Percentiles rank a stretch among this genome's conserved stretches.
Evolutionary conservation across 2,797 vertebrate genomes (phyloP).

Genomic region (Limosa lapponica): DNA sequence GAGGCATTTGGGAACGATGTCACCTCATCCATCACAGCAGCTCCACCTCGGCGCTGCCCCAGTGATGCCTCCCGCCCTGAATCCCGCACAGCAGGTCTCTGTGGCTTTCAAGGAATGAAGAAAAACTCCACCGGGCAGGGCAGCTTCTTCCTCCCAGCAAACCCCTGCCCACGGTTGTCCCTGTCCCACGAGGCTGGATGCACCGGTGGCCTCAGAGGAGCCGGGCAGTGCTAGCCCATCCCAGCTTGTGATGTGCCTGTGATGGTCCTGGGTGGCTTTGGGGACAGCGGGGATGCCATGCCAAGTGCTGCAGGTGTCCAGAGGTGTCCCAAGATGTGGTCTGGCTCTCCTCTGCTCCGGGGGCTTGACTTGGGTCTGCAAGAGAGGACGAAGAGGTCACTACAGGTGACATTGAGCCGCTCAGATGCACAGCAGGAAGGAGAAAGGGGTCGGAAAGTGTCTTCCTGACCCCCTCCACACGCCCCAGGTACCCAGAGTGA

Average conservation of each 20-base stretch:
- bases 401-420: rapidly evolving
- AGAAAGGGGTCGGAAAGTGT: neutral
- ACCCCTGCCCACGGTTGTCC: neutral
- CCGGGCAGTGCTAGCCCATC: neutral
- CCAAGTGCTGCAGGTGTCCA: neutral
- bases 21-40: neutral
- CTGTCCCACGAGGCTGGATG: rapidly evolving
- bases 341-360: neutral
- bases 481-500: neutral
- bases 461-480: neutral
- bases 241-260: neutral
- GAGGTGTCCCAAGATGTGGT: rapidly evolving
- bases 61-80: neutral
- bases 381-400: neutral
- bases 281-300: neutral
- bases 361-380: neutral
- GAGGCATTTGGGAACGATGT: neutral
- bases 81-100: slow-evolving; percentile 21
- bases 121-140: neutral
- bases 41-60: neutral
- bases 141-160: neutral
- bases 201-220: rapidly evolving
- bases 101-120: slow-evolving; percentile 46
- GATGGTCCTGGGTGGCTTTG: neutral
- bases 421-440: neutral